Evolutionary conservation across 2,888 invertebrate species (phyloP).

Genomic region (Hemistola chrysoprasaria): DNA sequence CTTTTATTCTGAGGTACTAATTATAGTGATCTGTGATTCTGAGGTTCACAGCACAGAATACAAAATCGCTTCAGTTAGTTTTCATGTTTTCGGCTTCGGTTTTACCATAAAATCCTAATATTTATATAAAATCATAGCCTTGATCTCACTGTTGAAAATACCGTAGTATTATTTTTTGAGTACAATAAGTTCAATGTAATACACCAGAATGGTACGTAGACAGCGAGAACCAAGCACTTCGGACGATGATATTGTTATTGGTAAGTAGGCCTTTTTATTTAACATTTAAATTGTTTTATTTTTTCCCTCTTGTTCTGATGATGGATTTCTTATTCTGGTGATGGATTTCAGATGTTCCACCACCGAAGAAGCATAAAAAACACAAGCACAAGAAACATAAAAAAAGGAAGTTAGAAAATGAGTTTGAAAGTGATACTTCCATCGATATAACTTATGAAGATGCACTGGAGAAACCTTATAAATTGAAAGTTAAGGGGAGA

Average conservation of each 20-base stretch:
- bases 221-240: constrained; percentile 71
- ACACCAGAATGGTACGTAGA: constrained; percentile 62
- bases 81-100: too few species aligned
- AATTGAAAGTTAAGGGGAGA: constrained; percentile 76
- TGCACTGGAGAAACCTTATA: constrained; percentile 72
- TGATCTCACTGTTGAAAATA: neutral
- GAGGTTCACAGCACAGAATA: too few species aligned
- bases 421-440: constrained; percentile 77
- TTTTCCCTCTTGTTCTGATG: too few species aligned
- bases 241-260: constrained; percentile 75
- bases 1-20: too few species aligned
- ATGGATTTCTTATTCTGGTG: too few species aligned
- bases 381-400: constrained; percentile 84
- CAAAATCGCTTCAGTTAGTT: too few species aligned
- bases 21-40: too few species aligned
- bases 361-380: constrained; percentile 84
- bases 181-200: neutral
- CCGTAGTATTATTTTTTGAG: too few species aligned
- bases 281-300: too few species aligned
- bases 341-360: constrained; percentile 61
- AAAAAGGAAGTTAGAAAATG: constrained; percentile 80
- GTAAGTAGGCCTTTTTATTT: constrained; percentile 37
- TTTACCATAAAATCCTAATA: neutral
- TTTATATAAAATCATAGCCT: neutral
- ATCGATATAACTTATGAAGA: constrained; percentile 76